Conservation (phyloP, 1,140 invertebrate genomes). For the Papilio dardanus region DNA sequence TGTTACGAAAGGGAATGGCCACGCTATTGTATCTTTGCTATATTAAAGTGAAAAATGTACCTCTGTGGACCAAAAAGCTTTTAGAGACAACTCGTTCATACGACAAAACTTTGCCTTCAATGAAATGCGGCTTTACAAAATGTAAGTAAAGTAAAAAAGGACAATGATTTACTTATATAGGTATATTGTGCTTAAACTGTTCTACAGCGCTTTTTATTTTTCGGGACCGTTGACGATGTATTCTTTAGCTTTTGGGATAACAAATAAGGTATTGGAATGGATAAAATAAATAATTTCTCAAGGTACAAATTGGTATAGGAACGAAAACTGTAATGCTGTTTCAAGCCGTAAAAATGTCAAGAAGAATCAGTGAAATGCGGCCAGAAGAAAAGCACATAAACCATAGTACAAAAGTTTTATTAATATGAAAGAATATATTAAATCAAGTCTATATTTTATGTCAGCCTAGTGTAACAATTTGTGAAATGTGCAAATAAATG, state of each 20-base stretch:
- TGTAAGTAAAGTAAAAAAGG: neutral
- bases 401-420: neutral
- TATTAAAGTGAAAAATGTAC: conserved; percentile 8
- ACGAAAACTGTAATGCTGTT: neutral
- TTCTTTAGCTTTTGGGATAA: neutral
- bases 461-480: neutral
- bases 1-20: conserved; percentile 5
- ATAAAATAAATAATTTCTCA: neutral
- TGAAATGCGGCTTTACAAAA: neutral
- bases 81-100: neutral
- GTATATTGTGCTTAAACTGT: neutral
- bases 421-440: too few species aligned
- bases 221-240: neutral
- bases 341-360: conserved; percentile 10
- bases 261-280: conserved; percentile 9
- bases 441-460: neutral
- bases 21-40: conserved; percentile 11
- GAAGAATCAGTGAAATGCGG: neutral
- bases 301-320: neutral
- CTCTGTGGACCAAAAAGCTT: neutral
- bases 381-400: neutral
- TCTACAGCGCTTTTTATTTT: neutral
- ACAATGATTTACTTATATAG: neutral
- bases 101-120: neutral
- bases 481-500: neutral